A percentile compares a stretch with the other conserved stretches of the same genome.
Conservation (phyloP, 2,113 vertebrate species). For the Rhea pennata region DNA sequence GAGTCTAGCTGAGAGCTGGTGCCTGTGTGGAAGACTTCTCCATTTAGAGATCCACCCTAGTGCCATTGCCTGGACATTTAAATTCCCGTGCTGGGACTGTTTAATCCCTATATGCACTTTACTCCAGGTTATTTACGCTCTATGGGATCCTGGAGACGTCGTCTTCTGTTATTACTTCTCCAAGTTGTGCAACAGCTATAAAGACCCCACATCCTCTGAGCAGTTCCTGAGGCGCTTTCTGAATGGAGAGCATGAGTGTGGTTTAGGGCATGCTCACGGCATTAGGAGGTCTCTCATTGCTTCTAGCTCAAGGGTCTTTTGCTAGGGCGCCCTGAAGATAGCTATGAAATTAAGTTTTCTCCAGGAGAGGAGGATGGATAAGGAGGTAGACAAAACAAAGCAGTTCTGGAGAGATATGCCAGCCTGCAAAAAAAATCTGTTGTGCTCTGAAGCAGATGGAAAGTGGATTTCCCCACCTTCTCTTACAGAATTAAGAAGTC, state of each 20-base stretch:
- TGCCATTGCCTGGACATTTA: background rate
- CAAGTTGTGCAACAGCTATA: constrained; percentile 56
- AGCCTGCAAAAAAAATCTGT: background rate
- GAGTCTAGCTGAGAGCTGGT: background rate
- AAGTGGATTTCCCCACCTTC: background rate
- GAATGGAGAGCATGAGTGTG: constrained; percentile 52
- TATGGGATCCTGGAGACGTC: constrained; percentile 54
- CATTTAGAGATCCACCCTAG: background rate
- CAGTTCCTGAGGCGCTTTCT: constrained; percentile 69
- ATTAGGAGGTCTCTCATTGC: background rate
- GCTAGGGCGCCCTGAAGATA: background rate
- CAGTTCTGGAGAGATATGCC: background rate
- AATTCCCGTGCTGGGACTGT: accelerated
- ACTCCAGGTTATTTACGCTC: constrained; percentile 59
- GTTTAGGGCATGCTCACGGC: no score
- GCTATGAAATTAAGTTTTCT: background rate
- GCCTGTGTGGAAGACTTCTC: background rate
- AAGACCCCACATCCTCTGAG: constrained; percentile 41
- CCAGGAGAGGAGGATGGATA: background rate
- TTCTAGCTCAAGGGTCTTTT: background rate
- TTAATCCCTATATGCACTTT: background rate
- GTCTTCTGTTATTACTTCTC: constrained; percentile 71
- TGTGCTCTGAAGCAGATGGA: background rate
- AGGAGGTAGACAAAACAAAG: background rate
- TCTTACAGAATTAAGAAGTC: background rate